A percentile compares a stretch with the other conserved stretches of the same genome.
Conservation (phyloP, 2,113 vertebrate species). For the Vulpes lagopus region DNA sequence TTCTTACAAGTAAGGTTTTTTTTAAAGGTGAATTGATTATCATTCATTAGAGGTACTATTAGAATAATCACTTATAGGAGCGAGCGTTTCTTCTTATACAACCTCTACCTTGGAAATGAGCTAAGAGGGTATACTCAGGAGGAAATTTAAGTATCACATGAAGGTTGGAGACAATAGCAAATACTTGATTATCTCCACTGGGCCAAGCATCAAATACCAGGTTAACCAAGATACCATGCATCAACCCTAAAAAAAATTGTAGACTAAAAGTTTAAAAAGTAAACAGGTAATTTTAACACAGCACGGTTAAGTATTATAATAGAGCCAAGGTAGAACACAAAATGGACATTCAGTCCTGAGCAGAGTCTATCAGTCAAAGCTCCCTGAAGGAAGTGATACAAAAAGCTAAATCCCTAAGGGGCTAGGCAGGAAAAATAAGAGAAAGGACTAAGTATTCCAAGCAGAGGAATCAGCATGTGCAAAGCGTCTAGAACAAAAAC, state of each 20-base stretch:
- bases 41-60: background rate
- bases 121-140: background rate
- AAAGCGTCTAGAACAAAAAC: background rate
- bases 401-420: background rate
- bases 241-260: background rate
- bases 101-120: background rate
- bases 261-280: conserved; percentile 29
- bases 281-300: background rate
- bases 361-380: background rate
- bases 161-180: background rate
- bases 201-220: background rate
- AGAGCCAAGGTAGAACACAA: background rate
- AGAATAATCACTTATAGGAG: background rate
- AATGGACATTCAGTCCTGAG: background rate
- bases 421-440: background rate
- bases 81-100: background rate
- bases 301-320: background rate
- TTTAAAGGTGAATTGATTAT: background rate
- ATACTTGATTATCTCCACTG: background rate
- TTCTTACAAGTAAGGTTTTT: background rate
- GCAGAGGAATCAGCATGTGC: background rate
- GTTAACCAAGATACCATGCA: background rate
- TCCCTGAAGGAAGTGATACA: background rate
- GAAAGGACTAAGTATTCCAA: background rate
- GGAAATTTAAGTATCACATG: conserved; percentile 5